A percentile compares a stretch with the other conserved stretches of the same genome.
phyloP scores from a whole-genome alignment of 2,113 vertebrate genomes.

The Panthera leo region DNA sequence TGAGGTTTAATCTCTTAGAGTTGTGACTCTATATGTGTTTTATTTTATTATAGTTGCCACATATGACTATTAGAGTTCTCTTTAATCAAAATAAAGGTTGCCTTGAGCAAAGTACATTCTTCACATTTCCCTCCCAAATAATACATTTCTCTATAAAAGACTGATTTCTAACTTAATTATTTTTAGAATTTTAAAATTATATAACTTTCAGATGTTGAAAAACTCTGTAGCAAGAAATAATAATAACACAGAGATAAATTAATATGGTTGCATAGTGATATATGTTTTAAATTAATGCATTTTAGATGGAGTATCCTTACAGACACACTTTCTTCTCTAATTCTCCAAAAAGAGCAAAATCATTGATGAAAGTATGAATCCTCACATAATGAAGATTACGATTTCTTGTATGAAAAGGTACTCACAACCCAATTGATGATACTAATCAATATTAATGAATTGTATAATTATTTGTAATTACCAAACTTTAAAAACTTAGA shows the following conservation, averaged over 20 bases:
- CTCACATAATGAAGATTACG: not conserved
- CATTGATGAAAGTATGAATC: constrained; percentile 1
- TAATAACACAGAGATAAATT: not conserved
- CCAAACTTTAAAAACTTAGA: not conserved
- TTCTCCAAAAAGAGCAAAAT: not conserved
- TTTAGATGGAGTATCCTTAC: not conserved
- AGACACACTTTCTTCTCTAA: not conserved
- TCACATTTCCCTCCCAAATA: not conserved
- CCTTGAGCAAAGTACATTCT: not conserved
- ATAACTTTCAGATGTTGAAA: not conserved
- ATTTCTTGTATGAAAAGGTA: not conserved
- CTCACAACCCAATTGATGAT: not conserved
- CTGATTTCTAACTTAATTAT: not conserved
- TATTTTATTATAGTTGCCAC: not conserved
- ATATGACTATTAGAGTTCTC: not conserved
- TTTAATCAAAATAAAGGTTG: not conserved
- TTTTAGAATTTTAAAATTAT: constrained; percentile 12
- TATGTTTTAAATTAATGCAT: not conserved
- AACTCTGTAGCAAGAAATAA: not conserved
- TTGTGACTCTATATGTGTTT: not conserved
- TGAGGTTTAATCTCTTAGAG: not conserved
- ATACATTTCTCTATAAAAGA: not conserved
- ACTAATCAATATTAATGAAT: not conserved
- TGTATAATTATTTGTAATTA: not conserved
- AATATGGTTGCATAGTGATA: not conserved